Conservation (phyloP, 2,113 vertebrate species). For the Alligator mississippiensis region DNA sequence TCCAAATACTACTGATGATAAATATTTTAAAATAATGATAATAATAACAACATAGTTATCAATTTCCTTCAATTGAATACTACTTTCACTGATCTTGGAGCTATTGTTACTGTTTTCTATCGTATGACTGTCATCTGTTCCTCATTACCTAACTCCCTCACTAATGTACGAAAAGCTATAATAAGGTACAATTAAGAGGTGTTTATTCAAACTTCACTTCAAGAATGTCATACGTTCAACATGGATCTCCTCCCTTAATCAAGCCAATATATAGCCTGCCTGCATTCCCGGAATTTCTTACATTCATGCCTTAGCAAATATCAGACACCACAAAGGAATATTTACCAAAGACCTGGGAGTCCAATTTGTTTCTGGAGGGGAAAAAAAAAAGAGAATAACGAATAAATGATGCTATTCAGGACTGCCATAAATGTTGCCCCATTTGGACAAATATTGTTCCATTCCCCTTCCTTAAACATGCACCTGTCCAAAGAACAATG, state of each 20-base stretch:
- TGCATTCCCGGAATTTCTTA: not conserved
- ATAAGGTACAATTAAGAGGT: not conserved
- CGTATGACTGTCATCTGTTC: not conserved
- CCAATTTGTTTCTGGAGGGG: not conserved
- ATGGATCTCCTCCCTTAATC: not conserved
- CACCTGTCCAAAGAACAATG: too few species aligned
- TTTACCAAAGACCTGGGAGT: not conserved
- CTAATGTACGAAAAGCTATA: not conserved
- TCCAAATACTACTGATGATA: not conserved
- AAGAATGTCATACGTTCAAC: not conserved
- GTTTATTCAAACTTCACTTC: not conserved
- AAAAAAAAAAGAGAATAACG: not conserved
- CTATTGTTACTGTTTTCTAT: not conserved
- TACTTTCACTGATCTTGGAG: not conserved
- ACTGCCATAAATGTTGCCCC: not conserved
- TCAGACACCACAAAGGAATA: not conserved
- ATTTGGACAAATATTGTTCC: too few species aligned
- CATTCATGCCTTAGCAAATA: not conserved
- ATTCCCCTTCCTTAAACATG: too few species aligned
- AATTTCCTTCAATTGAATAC: not conserved
- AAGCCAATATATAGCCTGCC: not conserved
- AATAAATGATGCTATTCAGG: not conserved
- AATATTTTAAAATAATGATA: fast-evolving
- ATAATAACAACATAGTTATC: not conserved
- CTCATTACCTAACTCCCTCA: not conserved